A percentile compares a stretch with the other conserved stretches of the same genome.
phyloP scores from a whole-genome alignment of 2,888 invertebrate species.

The Hemicrepidius hirtus region DNA sequence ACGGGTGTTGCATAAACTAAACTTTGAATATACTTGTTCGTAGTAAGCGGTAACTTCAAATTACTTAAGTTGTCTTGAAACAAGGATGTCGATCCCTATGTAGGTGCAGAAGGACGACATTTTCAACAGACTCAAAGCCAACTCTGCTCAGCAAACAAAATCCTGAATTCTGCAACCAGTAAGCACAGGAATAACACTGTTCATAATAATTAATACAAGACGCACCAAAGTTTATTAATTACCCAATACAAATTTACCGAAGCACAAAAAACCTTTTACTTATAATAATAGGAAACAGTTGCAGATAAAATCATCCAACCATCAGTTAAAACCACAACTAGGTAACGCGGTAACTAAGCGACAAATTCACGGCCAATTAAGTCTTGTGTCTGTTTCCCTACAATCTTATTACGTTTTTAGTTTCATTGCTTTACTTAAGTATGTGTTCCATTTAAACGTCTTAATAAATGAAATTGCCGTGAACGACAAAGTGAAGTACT shows the following conservation, averaged over 20 bases:
- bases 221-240: too few relatives aligned
- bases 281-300: conserved; percentile 15
- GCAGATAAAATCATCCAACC: conserved; percentile 3
- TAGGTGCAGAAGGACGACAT: too few relatives aligned
- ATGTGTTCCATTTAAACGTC: conserved; percentile 20
- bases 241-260: neutral
- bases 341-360: conserved; percentile 31
- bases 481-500: neutral
- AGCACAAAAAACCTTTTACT: neutral
- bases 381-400: neutral
- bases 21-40: too few relatives aligned
- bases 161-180: too few relatives aligned
- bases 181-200: too few relatives aligned
- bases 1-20: too few relatives aligned
- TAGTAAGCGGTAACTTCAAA: too few relatives aligned
- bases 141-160: too few relatives aligned
- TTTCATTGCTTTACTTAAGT: conserved; percentile 5
- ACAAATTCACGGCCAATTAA: conserved; percentile 33
- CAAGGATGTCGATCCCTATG: too few relatives aligned
- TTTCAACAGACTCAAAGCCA: too few relatives aligned
- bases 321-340: conserved; percentile 18
- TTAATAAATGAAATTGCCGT: conserved; percentile 16
- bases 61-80: too few relatives aligned
- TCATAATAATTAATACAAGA: too few relatives aligned
- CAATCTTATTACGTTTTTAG: conserved; percentile 9